Percentiles rank a stretch among this genome's conserved stretches.
phyloP scores from a whole-genome alignment of 2,888 invertebrate species.

The Choreutis nemorana region DNA sequence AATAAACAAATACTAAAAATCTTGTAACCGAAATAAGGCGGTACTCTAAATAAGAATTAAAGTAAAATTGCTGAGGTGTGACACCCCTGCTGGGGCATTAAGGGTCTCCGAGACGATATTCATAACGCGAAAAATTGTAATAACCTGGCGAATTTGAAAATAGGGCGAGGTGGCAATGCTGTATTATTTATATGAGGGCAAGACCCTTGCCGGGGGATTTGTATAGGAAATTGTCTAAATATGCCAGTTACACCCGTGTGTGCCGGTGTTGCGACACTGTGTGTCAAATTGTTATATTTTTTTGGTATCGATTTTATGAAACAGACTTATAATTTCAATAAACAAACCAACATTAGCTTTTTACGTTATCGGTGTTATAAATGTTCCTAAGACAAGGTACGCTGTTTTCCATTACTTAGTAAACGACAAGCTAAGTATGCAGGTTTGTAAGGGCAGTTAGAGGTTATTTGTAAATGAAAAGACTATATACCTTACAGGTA shows the following conservation, averaged over 20 bases:
- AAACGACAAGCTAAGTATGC: too few relatives aligned
- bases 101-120: constrained; percentile 51
- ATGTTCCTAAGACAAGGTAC: too few relatives aligned
- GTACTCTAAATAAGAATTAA: constrained; percentile 65
- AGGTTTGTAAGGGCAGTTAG: too few relatives aligned
- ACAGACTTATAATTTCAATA: background rate
- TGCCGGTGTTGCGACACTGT: constrained; percentile 9
- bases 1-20: constrained; percentile 65
- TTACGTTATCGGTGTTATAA: too few relatives aligned
- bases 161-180: constrained; percentile 35
- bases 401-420: too few relatives aligned
- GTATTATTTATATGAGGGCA: constrained; percentile 44
- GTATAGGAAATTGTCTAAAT: constrained; percentile 59
- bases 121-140: constrained; percentile 67
- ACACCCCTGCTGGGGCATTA: constrained; percentile 44
- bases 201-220: constrained; percentile 35
- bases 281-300: constrained; percentile 1
- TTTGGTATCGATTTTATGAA: background rate
- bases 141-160: constrained; percentile 52
- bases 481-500: too few relatives aligned
- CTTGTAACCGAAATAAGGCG: constrained; percentile 62
- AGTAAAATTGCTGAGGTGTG: constrained; percentile 63
- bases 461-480: too few relatives aligned
- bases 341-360: too few relatives aligned
- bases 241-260: constrained; percentile 28